Base-by-base conservation (phyloP, 2,888 invertebrate genomes). In the Gisinianus flammeolus region DNA sequence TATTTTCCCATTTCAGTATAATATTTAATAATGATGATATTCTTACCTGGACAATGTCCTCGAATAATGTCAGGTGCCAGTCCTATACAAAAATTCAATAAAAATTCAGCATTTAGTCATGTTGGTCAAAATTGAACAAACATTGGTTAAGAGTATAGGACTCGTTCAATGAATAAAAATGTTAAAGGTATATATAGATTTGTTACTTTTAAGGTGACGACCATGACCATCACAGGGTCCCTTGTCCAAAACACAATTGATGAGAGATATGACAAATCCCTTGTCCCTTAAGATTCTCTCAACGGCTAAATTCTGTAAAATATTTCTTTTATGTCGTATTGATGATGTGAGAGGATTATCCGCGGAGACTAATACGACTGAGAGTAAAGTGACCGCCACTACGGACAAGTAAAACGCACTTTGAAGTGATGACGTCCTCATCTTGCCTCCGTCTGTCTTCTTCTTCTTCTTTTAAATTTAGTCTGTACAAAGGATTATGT, bases 11-110 rank as follows among this genome's bases (percentile, higher is more conserved):
- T n/a, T n/a, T n/a, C n/a, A n/a, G n/a, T n/a, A n/a, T n/a, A n/a
- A n/a, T n/a, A n/a, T n/a, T n/a, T n/a, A n/a, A n/a, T n/a, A n/a
- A n/a, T n/a, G n/a, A n/a, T n/a, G n/a, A n/a, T n/a, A n/a, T n/a
- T 88, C n/a, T 24, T 75, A 75, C 75, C 92, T 0, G 92, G 92
- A 85, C 93, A 93, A 26, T 92, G 89, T 28, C 92, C 93, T 79
- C 92, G 90, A 16, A 93, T 88, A 6, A 93, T 92, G 80, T 93
- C 87, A 0, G 93, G 93, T 5, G 93, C 93, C 84, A 93, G 88
- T 85, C 92, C 93, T 93, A 88, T 66, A 89, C 89, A 33, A 26
- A n/a, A 77, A 54, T 30, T 54, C 19, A 24, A 28, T 44, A 62
- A 68, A n/a, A 19, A n/a, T n/a, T n/a, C n/a, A n/a, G n/a, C n/a